Conservation (phyloP, 2,797 vertebrate genomes). For the Vespertilio murinus region DNA sequence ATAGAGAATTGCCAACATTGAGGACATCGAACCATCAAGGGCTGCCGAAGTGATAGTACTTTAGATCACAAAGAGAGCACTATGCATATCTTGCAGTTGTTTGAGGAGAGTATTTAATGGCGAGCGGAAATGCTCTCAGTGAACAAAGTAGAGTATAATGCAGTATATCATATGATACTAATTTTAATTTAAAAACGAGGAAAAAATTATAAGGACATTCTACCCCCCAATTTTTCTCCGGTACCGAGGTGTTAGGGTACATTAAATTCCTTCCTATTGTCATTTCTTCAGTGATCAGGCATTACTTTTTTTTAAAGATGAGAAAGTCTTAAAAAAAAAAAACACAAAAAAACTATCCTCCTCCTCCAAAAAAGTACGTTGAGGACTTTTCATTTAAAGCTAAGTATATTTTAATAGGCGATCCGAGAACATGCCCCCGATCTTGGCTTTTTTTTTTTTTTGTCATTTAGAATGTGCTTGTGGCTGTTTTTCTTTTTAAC, state of each 20-base stretch:
- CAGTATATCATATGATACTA: not conserved
- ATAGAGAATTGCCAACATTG: not conserved
- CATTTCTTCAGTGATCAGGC: not conserved
- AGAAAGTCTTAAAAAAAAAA: not conserved
- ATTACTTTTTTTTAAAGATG: constrained; percentile 13
- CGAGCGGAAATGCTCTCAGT: not conserved
- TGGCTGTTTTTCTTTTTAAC: not conserved
- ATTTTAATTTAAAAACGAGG: not conserved
- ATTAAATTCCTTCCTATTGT: constrained; percentile 14
- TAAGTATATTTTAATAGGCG: not conserved
- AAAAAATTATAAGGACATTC: not conserved
- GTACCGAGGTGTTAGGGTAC: not conserved
- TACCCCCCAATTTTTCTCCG: not conserved
- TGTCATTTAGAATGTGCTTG: not conserved
- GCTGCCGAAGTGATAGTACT: not conserved
- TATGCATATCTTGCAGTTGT: not conserved
- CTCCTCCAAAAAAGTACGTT: not conserved
- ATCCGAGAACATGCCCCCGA: not conserved
- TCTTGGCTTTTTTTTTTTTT: not conserved
- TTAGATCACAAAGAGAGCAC: not conserved
- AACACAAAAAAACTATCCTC: not conserved
- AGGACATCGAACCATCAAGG: not conserved
- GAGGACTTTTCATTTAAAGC: constrained; percentile 31
- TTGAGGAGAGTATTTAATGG: not conserved
- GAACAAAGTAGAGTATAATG: not conserved